Base-by-base conservation (phyloP, 2,797 vertebrate species). In the Champsocephalus gunnari region DNA sequence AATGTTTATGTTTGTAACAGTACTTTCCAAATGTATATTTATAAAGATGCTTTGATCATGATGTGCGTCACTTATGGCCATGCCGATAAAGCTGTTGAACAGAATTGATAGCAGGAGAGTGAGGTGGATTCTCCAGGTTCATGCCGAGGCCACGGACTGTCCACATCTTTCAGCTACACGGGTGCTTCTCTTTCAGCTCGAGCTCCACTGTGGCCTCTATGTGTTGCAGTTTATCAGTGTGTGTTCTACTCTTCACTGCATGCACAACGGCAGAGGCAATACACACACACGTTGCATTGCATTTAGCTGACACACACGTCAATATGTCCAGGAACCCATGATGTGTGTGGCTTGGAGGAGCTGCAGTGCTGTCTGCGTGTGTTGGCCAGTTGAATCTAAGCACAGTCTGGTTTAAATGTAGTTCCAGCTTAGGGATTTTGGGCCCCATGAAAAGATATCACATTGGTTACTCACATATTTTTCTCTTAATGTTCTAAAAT, bases 401-500 rank as follows among this genome's bases (percentile, higher is more conserved):
- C 78, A 87, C 75, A 85, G 87, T 77, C 72, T 60, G 75, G 76
- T 75, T 85, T 88, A 83, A 87, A 82, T 90, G 86, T 87, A 90
- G 84, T 48, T 75, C 41, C 61, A 79, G 61, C 55, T 82, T 88
- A 24, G 24, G 24, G 24, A 24, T 24, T 2, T 24, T 24, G 24
- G 24, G 24, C 24, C 24, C 24, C 24, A 24, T 24, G 24, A 24
- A 24, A 24, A 24, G 24, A 24, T 24, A 2, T 24, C 24, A 24
- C 24, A 24, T 24, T 24, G 24, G 24, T 24, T 24, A 24, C 24
- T 24, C 3, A 24, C 24, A 24, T 24, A 2, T 24, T 24, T 24
- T 24, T 24, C 24, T 24, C 24, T 24, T 24, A 24, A 24, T 24
- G 24, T 24, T 24, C 24, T 24, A 24, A 24, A 24, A 24, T 24